These are phyloP conservation scores for Kryptolebias marmoratus DNA, from an alignment of 2,113 vertebrate genomes.

Conservation along the genomic window DNA sequence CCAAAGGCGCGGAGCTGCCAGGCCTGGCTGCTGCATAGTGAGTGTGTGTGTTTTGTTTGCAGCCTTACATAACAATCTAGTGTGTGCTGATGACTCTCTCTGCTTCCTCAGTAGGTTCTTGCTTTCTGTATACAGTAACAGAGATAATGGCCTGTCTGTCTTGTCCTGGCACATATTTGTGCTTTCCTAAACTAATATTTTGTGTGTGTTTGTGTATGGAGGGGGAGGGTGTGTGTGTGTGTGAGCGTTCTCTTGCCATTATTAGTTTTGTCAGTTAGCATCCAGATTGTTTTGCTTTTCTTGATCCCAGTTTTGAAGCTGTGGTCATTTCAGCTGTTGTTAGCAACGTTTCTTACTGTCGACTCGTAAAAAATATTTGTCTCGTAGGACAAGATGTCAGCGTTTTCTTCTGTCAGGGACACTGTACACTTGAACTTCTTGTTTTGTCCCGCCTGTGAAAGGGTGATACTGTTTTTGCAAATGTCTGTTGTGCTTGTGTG, in stretches of 20 bases:
- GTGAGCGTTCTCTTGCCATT: neutral
- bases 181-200: neutral
- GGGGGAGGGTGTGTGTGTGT: no score
- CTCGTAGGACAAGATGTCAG: no score
- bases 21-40: constrained; percentile 25
- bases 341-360: neutral
- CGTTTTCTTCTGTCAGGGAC: no score
- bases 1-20: constrained; percentile 32
- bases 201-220: neutral
- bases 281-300: neutral
- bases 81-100: constrained; percentile 12
- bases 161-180: neutral
- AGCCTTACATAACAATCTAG: constrained; percentile 31
- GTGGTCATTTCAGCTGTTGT: constrained; percentile 8
- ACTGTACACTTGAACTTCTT: no score
- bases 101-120: neutral
- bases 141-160: neutral
- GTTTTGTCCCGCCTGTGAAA: no score
- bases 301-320: constrained; percentile 6
- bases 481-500: no score
- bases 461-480: no score
- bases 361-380: neutral
- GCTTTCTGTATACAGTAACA: neutral
- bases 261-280: neutral
- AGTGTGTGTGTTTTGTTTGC: constrained; percentile 18